Evolutionary conservation across 2,888 invertebrate genomes (phyloP), one percentile per base, ranked within the genome.

Genomic region (Melangyna quadrimaculata): DNA sequence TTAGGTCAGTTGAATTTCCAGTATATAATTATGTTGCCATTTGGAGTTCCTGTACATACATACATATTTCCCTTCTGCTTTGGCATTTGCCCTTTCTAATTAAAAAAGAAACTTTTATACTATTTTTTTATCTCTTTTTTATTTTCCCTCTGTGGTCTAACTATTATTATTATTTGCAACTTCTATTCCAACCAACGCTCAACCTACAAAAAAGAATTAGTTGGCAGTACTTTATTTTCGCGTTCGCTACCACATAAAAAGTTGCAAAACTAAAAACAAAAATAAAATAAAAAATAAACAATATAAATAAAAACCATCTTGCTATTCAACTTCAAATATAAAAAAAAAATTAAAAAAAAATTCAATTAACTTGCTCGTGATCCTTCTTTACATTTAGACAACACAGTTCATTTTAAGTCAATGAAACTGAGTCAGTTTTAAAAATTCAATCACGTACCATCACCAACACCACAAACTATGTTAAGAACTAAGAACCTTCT

Each of bases 311-410:
- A 37, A 63, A 40, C 17, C 32, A 29, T 35, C 24, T 40, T 55
- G 29, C 45, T 32, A 81, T 40, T 43, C 57, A 59, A 43, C 53
- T 69, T 61, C 6, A 57, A 32, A 35, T 35, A 3, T 24, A 27
- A 43, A 43, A 43, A 10, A 35, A 37, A 24, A 24, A 29, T 29
- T 10, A 5, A 57, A 45, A 32, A 29, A 71, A 67, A 80, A 84
- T 80, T 84, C 75, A 84, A 84, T 84, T 80, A 84, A 84, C 80
- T 75, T 61, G 37, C 29, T 61, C 59, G 37, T 75, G 80, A 84
- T 84, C 74, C 75, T 74, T 67, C 70, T 51, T 65, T 22, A 55
- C 65, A 65, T 51, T n/a, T 43, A 29, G 40, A 61, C 70, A 71
- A 61, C 70, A 70, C 67, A 78, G 40, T 75, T 67, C 71, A 71